A percentile compares a stretch with the other conserved stretches of the same genome.
Evolutionary conservation across 1,140 invertebrate species (phyloP).

Genomic region (Mizuhopecten yessoensis): DNA sequence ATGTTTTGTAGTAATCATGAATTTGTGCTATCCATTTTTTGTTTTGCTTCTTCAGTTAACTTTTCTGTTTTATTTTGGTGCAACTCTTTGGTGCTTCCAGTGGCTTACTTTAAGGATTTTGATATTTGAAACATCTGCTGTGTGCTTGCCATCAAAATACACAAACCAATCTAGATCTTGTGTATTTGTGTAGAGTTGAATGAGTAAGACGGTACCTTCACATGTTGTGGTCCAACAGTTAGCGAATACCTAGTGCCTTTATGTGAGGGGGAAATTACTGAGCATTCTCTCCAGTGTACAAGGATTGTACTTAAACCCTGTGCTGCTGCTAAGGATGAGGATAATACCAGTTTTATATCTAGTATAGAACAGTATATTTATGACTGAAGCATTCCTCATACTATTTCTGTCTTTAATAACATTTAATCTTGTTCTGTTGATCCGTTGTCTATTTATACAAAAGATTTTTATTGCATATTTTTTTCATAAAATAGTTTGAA

Average conservation of each 20-base stretch:
- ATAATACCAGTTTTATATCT: slow-evolving; percentile 21
- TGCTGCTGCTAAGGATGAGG: not conserved
- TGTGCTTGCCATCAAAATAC: not conserved
- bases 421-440: not conserved
- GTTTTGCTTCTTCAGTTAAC: not conserved
- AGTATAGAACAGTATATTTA: not conserved
- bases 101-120: not conserved
- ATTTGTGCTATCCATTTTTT: not conserved
- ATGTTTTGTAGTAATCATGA: not conserved
- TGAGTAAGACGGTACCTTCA: no score
- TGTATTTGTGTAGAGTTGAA: no score
- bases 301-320: not conserved
- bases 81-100: slow-evolving; percentile 3
- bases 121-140: slow-evolving; percentile 18
- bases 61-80: slow-evolving; percentile 39
- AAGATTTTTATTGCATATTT: not conserved
- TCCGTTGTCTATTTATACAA: not conserved
- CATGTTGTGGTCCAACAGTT: not conserved
- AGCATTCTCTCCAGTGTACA: not conserved
- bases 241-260: slow-evolving; percentile 18
- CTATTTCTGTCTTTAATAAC: no score
- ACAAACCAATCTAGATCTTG: no score
- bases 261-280: not conserved
- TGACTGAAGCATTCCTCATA: not conserved
- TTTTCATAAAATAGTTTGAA: no score